Percentiles rank a stretch among this genome's conserved stretches.
These are phyloP conservation scores for Epinephelus fuscoguttatus DNA, from an alignment of 2,113 vertebrate species.

Conservation along the genomic window DNA sequence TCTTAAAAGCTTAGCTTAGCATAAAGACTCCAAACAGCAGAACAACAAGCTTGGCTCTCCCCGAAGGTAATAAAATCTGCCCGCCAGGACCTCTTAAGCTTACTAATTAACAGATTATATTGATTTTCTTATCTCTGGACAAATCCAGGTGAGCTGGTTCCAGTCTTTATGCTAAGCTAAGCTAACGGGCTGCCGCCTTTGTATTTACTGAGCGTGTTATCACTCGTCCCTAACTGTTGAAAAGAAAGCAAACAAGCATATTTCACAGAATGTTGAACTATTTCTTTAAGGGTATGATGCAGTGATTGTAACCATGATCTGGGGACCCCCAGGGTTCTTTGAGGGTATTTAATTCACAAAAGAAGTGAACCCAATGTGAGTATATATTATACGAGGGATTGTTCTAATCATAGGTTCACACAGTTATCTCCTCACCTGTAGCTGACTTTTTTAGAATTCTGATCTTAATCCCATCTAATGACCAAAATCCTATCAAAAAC, in stretches of 20 bases:
- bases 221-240: not conserved
- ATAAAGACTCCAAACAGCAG: not conserved
- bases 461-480: no score
- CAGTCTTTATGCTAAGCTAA: not conserved
- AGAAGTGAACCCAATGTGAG: no score
- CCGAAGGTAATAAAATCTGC: not conserved
- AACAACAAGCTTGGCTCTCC: not conserved
- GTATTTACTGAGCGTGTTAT: not conserved
- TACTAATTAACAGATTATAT: conserved; percentile 2
- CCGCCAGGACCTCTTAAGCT: not conserved
- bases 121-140: not conserved
- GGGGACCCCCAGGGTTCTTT: no score
- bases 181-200: not conserved
- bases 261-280: not conserved
- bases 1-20: not conserved
- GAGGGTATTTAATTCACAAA: no score
- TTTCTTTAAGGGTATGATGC: not conserved
- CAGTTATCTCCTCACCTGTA: no score
- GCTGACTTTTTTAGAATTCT: no score
- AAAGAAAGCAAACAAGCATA: not conserved
- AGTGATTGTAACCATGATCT: no score
- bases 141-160: not conserved
- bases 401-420: no score
- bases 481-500: no score
- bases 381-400: no score